These are phyloP conservation scores for Tyria jacobaeae DNA, from an alignment of 2,888 invertebrate genomes.

Conservation along the genomic window DNA sequence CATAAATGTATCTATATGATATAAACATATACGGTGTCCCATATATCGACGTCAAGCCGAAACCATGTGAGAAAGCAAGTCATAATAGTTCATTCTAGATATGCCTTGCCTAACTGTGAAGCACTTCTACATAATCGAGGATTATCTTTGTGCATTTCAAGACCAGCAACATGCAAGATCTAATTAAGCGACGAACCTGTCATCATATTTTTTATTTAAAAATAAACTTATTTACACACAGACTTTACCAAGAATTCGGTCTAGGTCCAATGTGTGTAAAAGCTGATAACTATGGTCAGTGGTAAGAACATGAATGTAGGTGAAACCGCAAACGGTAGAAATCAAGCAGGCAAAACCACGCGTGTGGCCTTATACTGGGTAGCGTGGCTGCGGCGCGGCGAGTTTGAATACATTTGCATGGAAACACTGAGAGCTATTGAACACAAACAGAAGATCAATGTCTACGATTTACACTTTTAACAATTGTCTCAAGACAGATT, in stretches of 20 bases:
- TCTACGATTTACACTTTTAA: neutral
- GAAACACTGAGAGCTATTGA: conserved; percentile 7
- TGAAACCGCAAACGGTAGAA: conserved; percentile 64
- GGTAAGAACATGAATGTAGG: conserved; percentile 45
- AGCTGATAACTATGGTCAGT: conserved; percentile 16
- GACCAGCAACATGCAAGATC: no score
- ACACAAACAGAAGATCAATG: conserved; percentile 16
- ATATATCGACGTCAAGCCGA: no score
- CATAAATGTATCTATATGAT: no score
- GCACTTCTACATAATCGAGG: no score
- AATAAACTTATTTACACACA: neutral
- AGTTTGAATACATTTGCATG: conserved; percentile 38
- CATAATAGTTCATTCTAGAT: no score
- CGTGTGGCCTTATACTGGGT: conserved; percentile 12
- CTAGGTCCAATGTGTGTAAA: conserved; percentile 27
- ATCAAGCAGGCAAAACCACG: conserved; percentile 57
- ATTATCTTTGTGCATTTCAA: no score
- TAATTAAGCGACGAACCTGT: neutral
- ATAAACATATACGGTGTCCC: no score
- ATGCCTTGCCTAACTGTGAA: no score
- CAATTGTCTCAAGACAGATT: no score
- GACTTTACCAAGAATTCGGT: neutral
- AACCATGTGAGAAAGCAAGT: no score
- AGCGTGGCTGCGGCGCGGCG: conserved; percentile 26
- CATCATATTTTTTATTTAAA: neutral